A percentile compares a stretch with the other conserved stretches of the same genome.
These are phyloP conservation scores for Dascillus cervinus DNA, from an alignment of 2,888 invertebrate genomes.

Conservation along the genomic window DNA sequence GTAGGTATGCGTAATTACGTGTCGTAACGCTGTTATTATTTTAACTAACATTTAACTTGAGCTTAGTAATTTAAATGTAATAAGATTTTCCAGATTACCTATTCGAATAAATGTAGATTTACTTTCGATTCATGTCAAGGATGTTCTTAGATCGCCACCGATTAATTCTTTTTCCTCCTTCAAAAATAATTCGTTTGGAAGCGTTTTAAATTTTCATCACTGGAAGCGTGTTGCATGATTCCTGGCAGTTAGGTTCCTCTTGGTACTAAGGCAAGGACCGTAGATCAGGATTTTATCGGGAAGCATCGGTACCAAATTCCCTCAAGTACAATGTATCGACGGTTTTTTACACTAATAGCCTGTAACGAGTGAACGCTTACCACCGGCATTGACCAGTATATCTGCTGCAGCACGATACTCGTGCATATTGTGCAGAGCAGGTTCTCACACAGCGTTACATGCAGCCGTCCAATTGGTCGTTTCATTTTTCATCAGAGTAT, in stretches of 20 bases:
- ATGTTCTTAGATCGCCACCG: too few relatives aligned
- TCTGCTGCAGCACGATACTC: constrained; percentile 33
- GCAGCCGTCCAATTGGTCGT: constrained; percentile 19
- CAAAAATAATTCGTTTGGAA: too few relatives aligned
- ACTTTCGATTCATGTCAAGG: too few relatives aligned
- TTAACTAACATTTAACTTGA: too few relatives aligned
- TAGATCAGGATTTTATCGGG: constrained; percentile 25
- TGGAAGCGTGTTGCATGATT: constrained; percentile 22
- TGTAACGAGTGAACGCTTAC: constrained; percentile 34
- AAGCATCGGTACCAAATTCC: constrained; percentile 26
- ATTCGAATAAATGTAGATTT: too few relatives aligned
- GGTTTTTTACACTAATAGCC: constrained; percentile 28
- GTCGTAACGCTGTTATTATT: too few relatives aligned
- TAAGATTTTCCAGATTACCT: too few relatives aligned
- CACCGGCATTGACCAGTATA: constrained; percentile 37
- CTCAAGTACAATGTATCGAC: constrained; percentile 21
- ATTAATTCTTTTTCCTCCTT: too few relatives aligned
- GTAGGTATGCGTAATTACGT: too few relatives aligned
- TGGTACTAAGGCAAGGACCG: constrained; percentile 11
- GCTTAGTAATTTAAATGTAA: too few relatives aligned
- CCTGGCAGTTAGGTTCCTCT: constrained; percentile 9
- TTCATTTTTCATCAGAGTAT: background rate
- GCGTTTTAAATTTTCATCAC: too few relatives aligned
- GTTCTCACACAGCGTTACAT: constrained; percentile 33
- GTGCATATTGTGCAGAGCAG: constrained; percentile 33